These are phyloP conservation scores for Drosophila jambulina DNA, from an alignment of 1,140 invertebrate species.

Conservation along the genomic window DNA sequence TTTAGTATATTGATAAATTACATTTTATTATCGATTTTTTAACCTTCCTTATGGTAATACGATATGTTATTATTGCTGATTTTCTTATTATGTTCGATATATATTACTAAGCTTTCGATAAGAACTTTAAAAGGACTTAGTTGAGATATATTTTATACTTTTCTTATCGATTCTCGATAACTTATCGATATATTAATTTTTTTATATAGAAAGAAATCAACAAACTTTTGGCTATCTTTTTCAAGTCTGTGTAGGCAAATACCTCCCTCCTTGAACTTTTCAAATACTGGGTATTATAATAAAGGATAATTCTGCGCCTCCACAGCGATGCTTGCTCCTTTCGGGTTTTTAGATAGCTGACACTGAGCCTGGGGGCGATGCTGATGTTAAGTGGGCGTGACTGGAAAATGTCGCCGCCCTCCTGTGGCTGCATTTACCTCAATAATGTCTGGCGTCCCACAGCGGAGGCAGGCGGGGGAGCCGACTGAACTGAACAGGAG, in stretches of 20 bases:
- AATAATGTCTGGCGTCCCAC: conserved; percentile 48
- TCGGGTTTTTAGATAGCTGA: conserved; percentile 37
- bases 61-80: neutral
- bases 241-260: neutral
- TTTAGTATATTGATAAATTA: neutral
- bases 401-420: conserved; percentile 53
- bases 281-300: conserved; percentile 44
- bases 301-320: conserved; percentile 63
- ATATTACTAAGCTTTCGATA: no score
- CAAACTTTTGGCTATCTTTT: neutral
- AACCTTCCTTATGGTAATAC: no score
- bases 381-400: conserved; percentile 66
- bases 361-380: conserved; percentile 13
- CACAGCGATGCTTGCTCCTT: neutral
- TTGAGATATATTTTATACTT: neutral
- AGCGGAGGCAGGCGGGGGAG: neutral
- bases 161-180: neutral
- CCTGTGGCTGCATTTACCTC: conserved; percentile 35
- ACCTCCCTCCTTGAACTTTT: neutral
- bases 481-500: neutral
- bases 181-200: neutral
- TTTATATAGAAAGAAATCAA: neutral
- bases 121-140: neutral
- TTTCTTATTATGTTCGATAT: neutral
- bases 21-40: no score